A percentile compares a stretch with the other conserved stretches of the same genome.
Evolutionary conservation across 2,888 invertebrate species (phyloP).

Genomic region (Drosophila ustulata): DNA sequence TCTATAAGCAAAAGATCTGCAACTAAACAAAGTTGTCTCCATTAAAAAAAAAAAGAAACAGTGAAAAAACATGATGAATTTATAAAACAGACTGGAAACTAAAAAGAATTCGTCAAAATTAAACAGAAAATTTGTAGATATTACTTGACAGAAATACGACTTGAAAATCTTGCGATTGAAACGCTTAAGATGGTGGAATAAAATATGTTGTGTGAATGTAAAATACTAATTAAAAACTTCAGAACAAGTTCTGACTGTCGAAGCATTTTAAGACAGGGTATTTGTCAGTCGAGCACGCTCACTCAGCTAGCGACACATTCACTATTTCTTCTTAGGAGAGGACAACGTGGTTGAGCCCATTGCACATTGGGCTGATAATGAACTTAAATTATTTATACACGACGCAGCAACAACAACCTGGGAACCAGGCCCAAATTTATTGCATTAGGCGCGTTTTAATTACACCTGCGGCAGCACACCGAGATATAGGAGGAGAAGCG

Average conservation of each 20-base stretch:
- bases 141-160: too few relatives aligned
- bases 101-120: too few relatives aligned
- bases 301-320: neutral
- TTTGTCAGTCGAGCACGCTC: neutral
- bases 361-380: slow-evolving; percentile 60
- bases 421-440: slow-evolving; percentile 62
- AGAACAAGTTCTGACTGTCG: too few relatives aligned
- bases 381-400: slow-evolving; percentile 67
- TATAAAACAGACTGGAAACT: too few relatives aligned
- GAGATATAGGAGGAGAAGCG: neutral
- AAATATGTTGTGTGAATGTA: too few relatives aligned
- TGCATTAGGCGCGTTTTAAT: slow-evolving; percentile 73
- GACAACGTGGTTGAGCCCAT: slow-evolving; percentile 25
- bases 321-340: slow-evolving; percentile 9
- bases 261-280: neutral
- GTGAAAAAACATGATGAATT: too few relatives aligned
- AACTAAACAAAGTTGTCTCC: too few relatives aligned
- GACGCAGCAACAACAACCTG: slow-evolving; percentile 32
- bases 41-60: neutral
- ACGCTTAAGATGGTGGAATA: too few relatives aligned
- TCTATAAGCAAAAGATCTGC: neutral
- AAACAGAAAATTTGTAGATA: too few relatives aligned
- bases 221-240: too few relatives aligned
- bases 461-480: slow-evolving; percentile 69
- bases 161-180: too few relatives aligned